Evolutionary conservation across 1,140 invertebrate species (phyloP).

Genomic region (Cotesia vestalis): DNA sequence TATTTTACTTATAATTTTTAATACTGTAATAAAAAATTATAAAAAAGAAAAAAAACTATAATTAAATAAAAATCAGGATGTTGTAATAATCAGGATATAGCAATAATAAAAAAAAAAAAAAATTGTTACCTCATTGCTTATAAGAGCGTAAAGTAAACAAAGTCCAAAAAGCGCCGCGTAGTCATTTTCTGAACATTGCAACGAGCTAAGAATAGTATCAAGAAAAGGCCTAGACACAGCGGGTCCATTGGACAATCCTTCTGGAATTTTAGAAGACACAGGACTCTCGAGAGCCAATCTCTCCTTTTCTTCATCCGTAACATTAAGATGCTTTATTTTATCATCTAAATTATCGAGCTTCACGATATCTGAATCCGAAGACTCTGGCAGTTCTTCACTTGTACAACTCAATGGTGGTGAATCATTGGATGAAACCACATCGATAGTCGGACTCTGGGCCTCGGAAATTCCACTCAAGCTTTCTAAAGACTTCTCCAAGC

Average conservation of each 20-base stretch:
- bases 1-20: background rate
- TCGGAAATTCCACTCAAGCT: constrained; percentile 56
- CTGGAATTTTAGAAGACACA: constrained; percentile 41
- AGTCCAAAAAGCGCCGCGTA: constrained; percentile 92
- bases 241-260: constrained; percentile 59
- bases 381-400: constrained; percentile 4
- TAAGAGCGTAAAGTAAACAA: constrained; percentile 92
- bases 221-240: constrained; percentile 82
- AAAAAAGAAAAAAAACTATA: constrained; percentile 29
- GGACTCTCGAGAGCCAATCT: constrained; percentile 69
- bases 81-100: no score
- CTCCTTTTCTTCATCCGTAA: constrained; percentile 93
- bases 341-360: constrained; percentile 33
- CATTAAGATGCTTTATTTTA: constrained; percentile 71
- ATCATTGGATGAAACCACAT: constrained; percentile 1
- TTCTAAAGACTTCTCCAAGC: constrained; percentile 72
- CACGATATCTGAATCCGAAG: constrained; percentile 14
- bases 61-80: no score
- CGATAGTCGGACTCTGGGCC: background rate
- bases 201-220: constrained; percentile 84
- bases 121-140: constrained; percentile 87
- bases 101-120: constrained; percentile 43
- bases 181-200: constrained; percentile 91
- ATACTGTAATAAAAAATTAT: no score
- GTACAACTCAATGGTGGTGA: constrained; percentile 13